Evolutionary conservation across 2,888 invertebrate genomes (phyloP), one percentile per base, ranked within the genome.

Genomic region (Heliconius sara): DNA sequence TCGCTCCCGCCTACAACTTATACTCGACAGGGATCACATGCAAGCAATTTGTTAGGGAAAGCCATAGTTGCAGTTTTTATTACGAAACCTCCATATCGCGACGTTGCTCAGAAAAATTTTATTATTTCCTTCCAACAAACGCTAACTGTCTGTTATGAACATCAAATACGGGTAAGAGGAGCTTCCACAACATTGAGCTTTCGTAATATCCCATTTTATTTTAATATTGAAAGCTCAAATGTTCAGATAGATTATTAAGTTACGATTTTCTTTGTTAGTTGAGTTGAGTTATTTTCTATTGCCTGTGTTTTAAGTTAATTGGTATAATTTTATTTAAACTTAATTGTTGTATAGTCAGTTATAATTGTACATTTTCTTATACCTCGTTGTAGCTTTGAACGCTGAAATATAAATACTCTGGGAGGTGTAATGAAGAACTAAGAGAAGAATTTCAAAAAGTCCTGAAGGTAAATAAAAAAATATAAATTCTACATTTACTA

Each of bases 51-150:
- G 91, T 91, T 88, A 86, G 87, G 80, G 85, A 86, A 91, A 90
- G 88, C 90, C 91, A 91, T 89, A 88, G 88, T 88, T 90, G 90
- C 91, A 90, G 87, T 91, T 91, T 90, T 91, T 91, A 88, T 88
- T 89, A 89, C 87, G 86, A 86, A 87, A 87, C 88, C 85, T 85
- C 86, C 87, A 88, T 87, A 87, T 88, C 86, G 86, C 86, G 85
- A 84, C 85, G 85, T 84, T 85, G 79, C 83, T 85, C 83, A 82
- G 83, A 85, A 85, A 84, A 85, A 85, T 87, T 85, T 84, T 86
- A 85, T 87, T 86, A 85, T 85, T 85, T 78, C 82, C 81, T 80
- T 60, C 60, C 60, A 22, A 73, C 79, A 80, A 79, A 77, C 81
- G 80, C 84, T 84, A 84, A 84, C 85, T 83, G 83, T 84, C 83